These are phyloP conservation scores for western clawed frog (Xenopus tropicalis) DNA, from an alignment of 2,113 vertebrate genomes.

Conservation along the genomic window UCB_Xtro_10.0 CM004448.2:8577501-8578000, in stretches of 20 bases:
- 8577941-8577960: no score
- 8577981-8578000: no score
- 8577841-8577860: no score
- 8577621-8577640: not conserved
- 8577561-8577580: conserved; percentile 10
- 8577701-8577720: conserved; percentile 22
- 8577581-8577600: conserved; percentile 1
- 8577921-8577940: no score
- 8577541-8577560: not conserved
- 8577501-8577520: not conserved
- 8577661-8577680: conserved; percentile 32
- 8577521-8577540: conserved; percentile 8
- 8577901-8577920: no score
- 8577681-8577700: conserved; percentile 14
- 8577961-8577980: no score
- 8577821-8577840: no score
- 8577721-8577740: conserved; percentile 8
- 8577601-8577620: conserved; percentile 4
- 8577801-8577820: no score
- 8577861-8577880: no score
- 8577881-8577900: no score
- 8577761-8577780: not conserved
- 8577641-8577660: not conserved
- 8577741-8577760: conserved; percentile 1
- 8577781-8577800: no score